Evolutionary conservation across 1,140 invertebrate genomes (phyloP).

Genomic region (Macrostomum lignano): DNA sequence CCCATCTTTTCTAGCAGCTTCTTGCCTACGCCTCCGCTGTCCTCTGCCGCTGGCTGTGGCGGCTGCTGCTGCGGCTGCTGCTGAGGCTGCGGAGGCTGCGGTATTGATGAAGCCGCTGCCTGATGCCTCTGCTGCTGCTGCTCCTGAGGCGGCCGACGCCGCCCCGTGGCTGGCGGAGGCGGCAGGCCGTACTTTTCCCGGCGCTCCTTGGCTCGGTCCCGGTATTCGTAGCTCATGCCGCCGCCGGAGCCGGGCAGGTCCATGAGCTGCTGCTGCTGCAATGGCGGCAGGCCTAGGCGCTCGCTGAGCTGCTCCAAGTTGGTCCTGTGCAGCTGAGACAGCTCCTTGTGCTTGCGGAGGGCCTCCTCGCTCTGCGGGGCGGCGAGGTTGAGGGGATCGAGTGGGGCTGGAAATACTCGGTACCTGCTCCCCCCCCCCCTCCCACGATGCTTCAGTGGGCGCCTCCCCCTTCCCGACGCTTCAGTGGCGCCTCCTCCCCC

Average conservation of each 20-base stretch:
- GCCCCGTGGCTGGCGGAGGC: constrained; percentile 32
- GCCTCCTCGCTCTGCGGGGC: not conserved
- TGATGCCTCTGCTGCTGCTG: too few species aligned
- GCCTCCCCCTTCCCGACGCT: too few species aligned
- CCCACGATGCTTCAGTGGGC: too few species aligned
- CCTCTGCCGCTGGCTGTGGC: constrained; percentile 20
- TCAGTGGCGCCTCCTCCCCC: too few species aligned
- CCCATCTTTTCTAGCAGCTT: constrained; percentile 75
- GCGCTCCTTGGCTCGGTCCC: constrained; percentile 79
- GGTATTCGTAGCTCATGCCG: too few species aligned
- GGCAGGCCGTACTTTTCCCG: constrained; percentile 69
- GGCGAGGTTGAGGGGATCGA: too few species aligned
- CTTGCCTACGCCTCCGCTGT: constrained; percentile 63
- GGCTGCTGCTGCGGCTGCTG: not conserved
- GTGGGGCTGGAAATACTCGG: too few species aligned
- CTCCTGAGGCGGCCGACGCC: not conserved
- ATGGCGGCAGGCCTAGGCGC: not conserved
- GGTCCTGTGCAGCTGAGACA: constrained; percentile 3
- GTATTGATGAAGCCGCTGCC: too few species aligned
- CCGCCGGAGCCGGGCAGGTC: too few species aligned
- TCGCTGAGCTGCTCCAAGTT: not conserved
- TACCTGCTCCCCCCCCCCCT: too few species aligned
- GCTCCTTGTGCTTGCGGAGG: constrained; percentile 1
- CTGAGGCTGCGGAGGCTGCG: not conserved
- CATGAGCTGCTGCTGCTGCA: constrained; percentile 3